These are phyloP conservation scores for Neodiprion lecontei DNA, from an alignment of 1,140 invertebrate genomes.

Conservation along the genomic window DNA sequence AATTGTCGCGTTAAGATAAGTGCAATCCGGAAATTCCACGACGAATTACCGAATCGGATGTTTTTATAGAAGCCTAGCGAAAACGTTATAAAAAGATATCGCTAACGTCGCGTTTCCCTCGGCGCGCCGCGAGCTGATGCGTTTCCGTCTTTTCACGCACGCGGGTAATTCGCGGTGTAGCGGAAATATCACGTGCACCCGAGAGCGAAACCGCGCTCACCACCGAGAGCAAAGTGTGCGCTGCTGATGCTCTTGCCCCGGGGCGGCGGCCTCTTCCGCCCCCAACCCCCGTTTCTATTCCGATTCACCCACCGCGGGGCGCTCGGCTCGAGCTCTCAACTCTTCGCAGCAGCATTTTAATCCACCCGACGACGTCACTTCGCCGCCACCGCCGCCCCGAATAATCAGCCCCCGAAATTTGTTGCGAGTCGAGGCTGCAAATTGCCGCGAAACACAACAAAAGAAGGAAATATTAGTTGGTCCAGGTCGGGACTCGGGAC, in stretches of 20 bases:
- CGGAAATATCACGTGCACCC: no score
- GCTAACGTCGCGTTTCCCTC: no score
- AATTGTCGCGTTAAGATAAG: no score
- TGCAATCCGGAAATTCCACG: no score
- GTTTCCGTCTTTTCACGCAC: no score
- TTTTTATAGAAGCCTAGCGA: no score
- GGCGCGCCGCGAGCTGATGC: no score
- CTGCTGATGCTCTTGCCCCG: neutral
- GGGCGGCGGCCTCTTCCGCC: neutral
- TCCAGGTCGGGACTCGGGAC: neutral
- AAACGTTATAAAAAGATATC: no score
- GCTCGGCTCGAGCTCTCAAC: neutral
- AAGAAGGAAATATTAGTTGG: neutral
- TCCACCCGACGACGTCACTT: slow-evolving; percentile 4
- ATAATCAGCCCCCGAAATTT: slow-evolving; percentile 1
- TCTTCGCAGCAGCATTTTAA: neutral
- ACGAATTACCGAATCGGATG: no score
- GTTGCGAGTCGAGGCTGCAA: neutral
- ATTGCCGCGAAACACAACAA: slow-evolving; percentile 7
- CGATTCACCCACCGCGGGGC: neutral
- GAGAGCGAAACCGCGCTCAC: no score
- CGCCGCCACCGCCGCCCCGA: neutral
- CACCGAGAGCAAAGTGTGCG: neutral
- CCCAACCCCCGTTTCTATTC: neutral
- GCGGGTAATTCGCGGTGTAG: no score